Evolutionary conservation across 2,797 vertebrate species (phyloP), one percentile per base, ranked within the genome.

Genomic region (Cacajao melanocephalus): DNA sequence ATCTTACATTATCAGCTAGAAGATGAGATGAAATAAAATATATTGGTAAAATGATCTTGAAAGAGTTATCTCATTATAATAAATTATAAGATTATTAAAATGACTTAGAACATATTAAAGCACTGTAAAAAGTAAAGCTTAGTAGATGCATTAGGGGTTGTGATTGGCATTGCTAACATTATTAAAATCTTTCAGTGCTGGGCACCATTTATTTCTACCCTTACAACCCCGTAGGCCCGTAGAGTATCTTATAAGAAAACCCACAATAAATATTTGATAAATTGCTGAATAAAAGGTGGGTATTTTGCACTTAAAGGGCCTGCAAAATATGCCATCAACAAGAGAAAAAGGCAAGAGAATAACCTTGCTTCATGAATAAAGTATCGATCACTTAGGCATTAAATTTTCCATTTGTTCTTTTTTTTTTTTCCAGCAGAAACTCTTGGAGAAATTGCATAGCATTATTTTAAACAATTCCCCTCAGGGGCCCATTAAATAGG

Each of bases 391-490:
- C 8, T 50, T 48, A 76, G 55, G 8, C n/a, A 28, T 61, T 95
- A 36, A n/a, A 52, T 41, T 94, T 92, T 91, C 67, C 72, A 52
- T 72, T 91, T 96, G 75, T 85, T 79, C 78, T 33, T 26, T 58
- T 76, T 75, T 78, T 84, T 78, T 78, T n/a, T 28, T 58, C 26
- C n/a, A 95, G 36, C n/a, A 76, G 48, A 61, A 57, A n/a, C 33
- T 64, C 48, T 52, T 22, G n/a, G 88, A 64, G 14, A 87, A 80
- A 75, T 80, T 36, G 33, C 14, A 57, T 5, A 67, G n/a, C 14
- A 73, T 76, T 55, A 58, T 90, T 96, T 93, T 82, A 85, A 90
- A 90, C 28, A 72, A 30, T 72, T 92, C 26, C 72, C 88, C 41
- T 58, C 44, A 41, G 67, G 39, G 48, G 41, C 46, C 61, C 55